phyloP scores from a whole-genome alignment of 2,113 vertebrate species.

The Syrrhaptes paradoxus region DNA sequence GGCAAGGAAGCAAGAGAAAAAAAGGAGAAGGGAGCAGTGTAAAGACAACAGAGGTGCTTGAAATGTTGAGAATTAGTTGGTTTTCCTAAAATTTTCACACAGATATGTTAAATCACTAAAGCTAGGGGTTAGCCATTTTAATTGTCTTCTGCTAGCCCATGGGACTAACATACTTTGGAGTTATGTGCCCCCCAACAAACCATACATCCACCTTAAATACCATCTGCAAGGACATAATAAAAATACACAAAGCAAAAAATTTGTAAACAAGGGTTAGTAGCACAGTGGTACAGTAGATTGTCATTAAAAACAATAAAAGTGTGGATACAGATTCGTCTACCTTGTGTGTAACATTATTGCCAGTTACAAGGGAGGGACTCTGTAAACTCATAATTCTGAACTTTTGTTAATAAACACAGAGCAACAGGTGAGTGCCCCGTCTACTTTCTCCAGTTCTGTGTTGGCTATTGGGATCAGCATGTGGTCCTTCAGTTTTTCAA shows the following conservation, averaged over 20 bases:
- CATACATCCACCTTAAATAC: constrained; percentile 64
- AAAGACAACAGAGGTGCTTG: not conserved
- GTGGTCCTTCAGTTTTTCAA: constrained; percentile 95
- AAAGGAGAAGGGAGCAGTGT: not conserved
- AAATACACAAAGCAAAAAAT: constrained; percentile 67
- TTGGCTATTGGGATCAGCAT: constrained; percentile 90
- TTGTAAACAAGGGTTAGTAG: constrained; percentile 81
- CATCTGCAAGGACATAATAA: constrained; percentile 63
- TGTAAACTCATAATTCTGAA: constrained; percentile 78
- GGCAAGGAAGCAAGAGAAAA: not conserved
- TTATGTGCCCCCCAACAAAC: constrained; percentile 57
- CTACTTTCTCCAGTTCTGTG: constrained; percentile 87
- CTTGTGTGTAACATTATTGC: constrained; percentile 66
- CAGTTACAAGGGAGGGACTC: constrained; percentile 54
- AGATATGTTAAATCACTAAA: constrained; percentile 54
- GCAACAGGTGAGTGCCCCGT: constrained; percentile 90
- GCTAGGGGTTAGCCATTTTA: constrained; percentile 52
- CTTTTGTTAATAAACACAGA: constrained; percentile 91
- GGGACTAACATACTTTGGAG: constrained; percentile 55
- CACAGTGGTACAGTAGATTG: constrained; percentile 79
- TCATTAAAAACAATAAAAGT: constrained; percentile 71
- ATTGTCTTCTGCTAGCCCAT: constrained; percentile 59
- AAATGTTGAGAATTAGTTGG: constrained; percentile 5
- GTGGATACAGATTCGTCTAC: constrained; percentile 67
- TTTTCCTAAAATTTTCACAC: constrained; percentile 49